Base-by-base conservation (phyloP, 2,797 vertebrate genomes). In the Betta splendens region DNA sequence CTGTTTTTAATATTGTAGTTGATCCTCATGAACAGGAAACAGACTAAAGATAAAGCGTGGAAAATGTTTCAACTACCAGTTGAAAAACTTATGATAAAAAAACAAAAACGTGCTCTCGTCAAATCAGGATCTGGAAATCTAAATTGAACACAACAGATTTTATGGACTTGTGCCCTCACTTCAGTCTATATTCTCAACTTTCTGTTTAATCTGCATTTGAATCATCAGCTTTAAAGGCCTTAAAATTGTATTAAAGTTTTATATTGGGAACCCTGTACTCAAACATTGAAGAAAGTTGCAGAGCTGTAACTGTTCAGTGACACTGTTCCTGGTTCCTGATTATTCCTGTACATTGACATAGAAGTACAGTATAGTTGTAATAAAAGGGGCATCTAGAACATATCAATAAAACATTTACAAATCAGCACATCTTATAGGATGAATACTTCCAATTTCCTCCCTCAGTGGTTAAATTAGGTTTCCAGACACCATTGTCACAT, bases 21-120 rank as follows among this genome's bases (percentile, higher is more conserved):
- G 26, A 64, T 61, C 46, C 63, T 57, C 67, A 15, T 11, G 15
- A 49, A 57, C 42, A 57, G 60, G 48, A 64, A 60, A 42, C 21
- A 39, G 43, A 42, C 20, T 6, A 22, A 44, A 57, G 20, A 20
- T 57, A 22, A 3, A 6, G 48, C 18, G 32, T 23, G 28, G 12
- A 7, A 6, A 7, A 1, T 5, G 5, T 66, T 58, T 48, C 13
- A 54, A 69, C 20, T 45, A 35, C 15, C 1, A n/a, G 7, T 26
- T 1, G 1, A 10, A 52, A n/a, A n/a, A 7, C 40, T n/a, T 29
- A 12, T 31, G 9, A 12, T 31, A 4, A 11, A 31, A 31, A 31
- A 31, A 9, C 4, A 11, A 31, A 31, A 31, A 31, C 9, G 28
- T 28, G 26, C n/a, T n/a, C n/a, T n/a, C n/a, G n/a, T n/a, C n/a